Conservation (phyloP, 1,140 invertebrate species). For the Neodiprion virginianus region DNA sequence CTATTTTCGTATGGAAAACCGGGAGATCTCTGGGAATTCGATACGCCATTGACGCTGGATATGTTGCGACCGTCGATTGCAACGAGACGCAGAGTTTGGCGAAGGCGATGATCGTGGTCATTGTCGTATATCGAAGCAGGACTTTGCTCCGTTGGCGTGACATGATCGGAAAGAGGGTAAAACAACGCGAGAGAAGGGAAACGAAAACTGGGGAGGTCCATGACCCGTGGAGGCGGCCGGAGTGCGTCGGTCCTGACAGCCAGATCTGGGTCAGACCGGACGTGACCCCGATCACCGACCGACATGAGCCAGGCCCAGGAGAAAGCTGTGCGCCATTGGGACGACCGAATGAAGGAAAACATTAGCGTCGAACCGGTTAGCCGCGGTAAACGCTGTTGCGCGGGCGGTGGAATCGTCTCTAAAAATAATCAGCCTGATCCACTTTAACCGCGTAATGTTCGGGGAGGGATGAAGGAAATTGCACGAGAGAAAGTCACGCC, state of each 20-base stretch:
- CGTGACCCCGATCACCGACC: conserved; percentile 15
- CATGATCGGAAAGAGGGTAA: background rate
- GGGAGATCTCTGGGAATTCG: too few species aligned
- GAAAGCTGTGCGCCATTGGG: conserved; percentile 8
- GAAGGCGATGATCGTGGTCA: background rate
- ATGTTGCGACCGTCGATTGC: background rate
- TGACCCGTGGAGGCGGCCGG: conserved; percentile 11
- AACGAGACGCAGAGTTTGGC: background rate
- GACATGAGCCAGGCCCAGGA: conserved; percentile 5
- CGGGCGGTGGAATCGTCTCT: background rate
- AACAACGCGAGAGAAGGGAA: conserved; percentile 10
- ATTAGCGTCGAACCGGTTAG: background rate
- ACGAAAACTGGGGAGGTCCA: conserved; percentile 16
- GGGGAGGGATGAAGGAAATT: too few species aligned
- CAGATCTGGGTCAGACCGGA: conserved; percentile 12
- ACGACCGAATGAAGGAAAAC: background rate
- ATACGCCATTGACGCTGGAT: too few species aligned
- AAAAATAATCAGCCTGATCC: background rate
- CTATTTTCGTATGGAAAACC: too few species aligned
- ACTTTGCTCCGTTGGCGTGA: too few species aligned
- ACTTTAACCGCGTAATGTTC: background rate
- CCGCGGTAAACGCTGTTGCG: background rate
- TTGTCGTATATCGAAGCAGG: too few species aligned
- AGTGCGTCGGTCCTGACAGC: conserved; percentile 11
- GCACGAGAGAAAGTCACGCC: background rate